These are phyloP conservation scores for Diuraphis noxia DNA, from an alignment of 1,140 invertebrate genomes.

Conservation along the genomic window DNA sequence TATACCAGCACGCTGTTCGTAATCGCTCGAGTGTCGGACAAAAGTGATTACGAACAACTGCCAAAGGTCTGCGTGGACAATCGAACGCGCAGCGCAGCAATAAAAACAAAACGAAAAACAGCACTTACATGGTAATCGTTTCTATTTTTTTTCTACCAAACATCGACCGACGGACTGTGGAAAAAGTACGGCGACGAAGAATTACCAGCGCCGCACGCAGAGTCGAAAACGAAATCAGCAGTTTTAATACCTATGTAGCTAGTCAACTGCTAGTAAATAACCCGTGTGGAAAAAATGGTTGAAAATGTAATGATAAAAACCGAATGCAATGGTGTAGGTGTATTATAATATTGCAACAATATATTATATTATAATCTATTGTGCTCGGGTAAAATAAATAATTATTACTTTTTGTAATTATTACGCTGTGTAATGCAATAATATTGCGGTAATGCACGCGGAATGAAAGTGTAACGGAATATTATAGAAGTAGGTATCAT, in stretches of 20 bases:
- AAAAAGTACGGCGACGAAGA: background rate
- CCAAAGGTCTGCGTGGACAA: background rate
- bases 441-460: background rate
- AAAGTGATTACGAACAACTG: background rate
- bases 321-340: background rate
- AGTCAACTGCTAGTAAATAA: background rate
- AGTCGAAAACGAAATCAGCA: background rate
- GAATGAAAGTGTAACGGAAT: background rate
- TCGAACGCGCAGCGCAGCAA: background rate
- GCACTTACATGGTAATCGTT: constrained; percentile 22
- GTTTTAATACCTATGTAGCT: background rate
- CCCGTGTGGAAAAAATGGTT: background rate
- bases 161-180: too few relatives aligned
- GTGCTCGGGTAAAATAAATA: background rate
- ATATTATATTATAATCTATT: background rate
- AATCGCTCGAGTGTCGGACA: background rate
- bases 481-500: background rate
- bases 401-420: background rate
- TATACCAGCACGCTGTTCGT: background rate
- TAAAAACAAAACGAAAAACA: background rate
- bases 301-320: background rate
- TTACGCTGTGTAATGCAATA: background rate
- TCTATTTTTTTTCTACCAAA: background rate
- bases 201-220: background rate
- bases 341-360: background rate